Percentiles rank a stretch among this genome's conserved stretches.
These are phyloP conservation scores for Lanius ludovicianus DNA, from an alignment of 2,113 vertebrate species.

Conservation along the genomic window DNA sequence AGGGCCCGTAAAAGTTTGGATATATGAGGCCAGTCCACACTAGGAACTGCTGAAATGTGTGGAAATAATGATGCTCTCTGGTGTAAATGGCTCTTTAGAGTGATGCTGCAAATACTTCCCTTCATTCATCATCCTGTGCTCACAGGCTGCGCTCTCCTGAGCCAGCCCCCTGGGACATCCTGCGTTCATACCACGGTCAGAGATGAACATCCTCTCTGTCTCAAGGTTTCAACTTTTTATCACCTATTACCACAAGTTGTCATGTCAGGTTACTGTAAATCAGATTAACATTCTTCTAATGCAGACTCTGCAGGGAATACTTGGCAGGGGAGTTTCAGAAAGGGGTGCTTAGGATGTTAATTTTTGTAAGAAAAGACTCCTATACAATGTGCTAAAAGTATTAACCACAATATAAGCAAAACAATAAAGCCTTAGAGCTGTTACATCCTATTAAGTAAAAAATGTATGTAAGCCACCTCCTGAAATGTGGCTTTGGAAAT, in stretches of 20 bases:
- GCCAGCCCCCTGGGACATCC: neutral
- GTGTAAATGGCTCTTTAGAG: neutral
- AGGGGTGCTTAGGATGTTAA: neutral
- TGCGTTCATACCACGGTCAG: fast-evolving
- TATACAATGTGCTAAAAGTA: neutral
- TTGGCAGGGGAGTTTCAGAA: neutral
- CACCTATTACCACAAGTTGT: neutral
- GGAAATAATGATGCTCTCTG: neutral
- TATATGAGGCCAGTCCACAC: neutral
- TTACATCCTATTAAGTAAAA: neutral
- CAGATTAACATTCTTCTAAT: neutral
- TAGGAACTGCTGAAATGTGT: neutral
- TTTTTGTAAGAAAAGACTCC: neutral
- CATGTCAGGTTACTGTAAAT: neutral
- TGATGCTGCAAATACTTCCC: constrained; percentile 14
- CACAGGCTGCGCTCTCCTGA: neutral
- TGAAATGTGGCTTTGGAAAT: neutral
- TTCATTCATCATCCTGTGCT: neutral
- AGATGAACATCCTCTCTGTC: neutral
- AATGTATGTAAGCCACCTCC: neutral
- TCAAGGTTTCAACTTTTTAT: neutral
- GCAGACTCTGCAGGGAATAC: neutral
- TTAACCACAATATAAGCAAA: neutral
- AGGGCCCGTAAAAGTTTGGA: neutral
- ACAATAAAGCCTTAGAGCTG: neutral